A percentile compares a stretch with the other conserved stretches of the same genome.
Evolutionary conservation across 2,797 vertebrate genomes (phyloP).

Genomic region (Stomatorhinus walkeri): DNA sequence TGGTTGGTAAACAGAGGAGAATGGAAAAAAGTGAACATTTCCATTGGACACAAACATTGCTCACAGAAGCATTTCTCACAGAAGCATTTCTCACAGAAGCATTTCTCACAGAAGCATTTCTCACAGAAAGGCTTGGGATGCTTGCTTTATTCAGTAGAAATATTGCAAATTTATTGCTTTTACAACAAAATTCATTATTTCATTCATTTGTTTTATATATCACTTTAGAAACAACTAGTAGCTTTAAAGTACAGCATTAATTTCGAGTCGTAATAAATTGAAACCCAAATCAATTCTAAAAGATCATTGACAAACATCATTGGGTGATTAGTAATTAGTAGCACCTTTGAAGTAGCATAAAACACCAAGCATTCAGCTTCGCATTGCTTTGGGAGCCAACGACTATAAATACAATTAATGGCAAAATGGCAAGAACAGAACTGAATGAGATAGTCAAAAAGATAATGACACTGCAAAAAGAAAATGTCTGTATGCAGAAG

Average conservation of each 20-base stretch:
- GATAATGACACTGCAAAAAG: background rate
- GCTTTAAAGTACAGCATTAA: background rate
- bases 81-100: no score
- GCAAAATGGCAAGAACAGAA: background rate
- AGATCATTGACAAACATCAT: no score
- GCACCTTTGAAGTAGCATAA: background rate
- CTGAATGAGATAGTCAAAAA: background rate
- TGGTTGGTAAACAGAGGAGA: no score
- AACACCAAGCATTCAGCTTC: background rate
- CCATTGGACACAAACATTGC: no score
- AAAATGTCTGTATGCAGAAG: background rate
- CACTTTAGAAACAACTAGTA: background rate
- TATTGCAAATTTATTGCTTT: background rate
- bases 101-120: no score
- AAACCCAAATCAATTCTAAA: background rate
- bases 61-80: no score
- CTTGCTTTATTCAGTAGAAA: no score
- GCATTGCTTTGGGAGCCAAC: background rate
- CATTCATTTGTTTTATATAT: background rate
- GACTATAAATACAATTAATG: background rate
- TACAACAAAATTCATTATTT: background rate
- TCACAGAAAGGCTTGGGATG: no score
- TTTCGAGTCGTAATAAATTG: background rate
- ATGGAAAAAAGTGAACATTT: no score
- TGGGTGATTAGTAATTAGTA: background rate